Percentiles rank a stretch among this genome's conserved stretches.
These are phyloP conservation scores for Aphelenchoides avenae DNA, from an alignment of 1,140 invertebrate species.

Conservation along the genomic window DNA sequence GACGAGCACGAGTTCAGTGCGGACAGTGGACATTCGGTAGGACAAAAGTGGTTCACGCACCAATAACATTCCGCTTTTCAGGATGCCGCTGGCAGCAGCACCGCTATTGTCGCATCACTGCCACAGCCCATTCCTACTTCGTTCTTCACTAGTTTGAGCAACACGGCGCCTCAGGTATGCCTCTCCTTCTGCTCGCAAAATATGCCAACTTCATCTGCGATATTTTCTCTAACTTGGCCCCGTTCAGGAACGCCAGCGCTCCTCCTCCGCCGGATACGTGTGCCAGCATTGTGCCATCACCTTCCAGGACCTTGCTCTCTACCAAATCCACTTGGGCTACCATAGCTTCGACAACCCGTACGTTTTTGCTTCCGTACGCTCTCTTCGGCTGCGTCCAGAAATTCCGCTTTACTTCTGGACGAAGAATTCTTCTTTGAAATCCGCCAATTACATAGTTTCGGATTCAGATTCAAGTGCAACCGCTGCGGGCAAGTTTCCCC, in stretches of 20 bases:
- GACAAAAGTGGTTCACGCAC: background rate
- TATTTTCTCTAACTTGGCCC: no score
- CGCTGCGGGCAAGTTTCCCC: constrained; percentile 78
- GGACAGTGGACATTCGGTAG: constrained; percentile 13
- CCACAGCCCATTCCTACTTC: constrained; percentile 18
- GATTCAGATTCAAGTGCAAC: constrained; percentile 87
- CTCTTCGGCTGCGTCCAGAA: no score
- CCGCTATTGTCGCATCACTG: background rate
- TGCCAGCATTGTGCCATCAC: constrained; percentile 48
- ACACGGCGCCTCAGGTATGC: no score
- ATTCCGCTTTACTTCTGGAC: no score
- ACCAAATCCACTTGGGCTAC: constrained; percentile 90
- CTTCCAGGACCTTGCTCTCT: constrained; percentile 78
- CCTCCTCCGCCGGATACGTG: constrained; percentile 25
- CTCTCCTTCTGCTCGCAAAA: no score
- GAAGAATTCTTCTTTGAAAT: no score
- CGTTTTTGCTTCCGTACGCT: no score
- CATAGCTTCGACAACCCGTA: constrained; percentile 84
- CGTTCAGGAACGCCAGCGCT: no score
- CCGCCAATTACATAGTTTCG: no score
- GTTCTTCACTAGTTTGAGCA: no score
- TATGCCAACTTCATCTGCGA: no score
- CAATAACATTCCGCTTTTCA: constrained; percentile 1
- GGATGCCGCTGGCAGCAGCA: background rate
- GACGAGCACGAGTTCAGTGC: constrained; percentile 2